Percentiles rank a stretch among this genome's conserved stretches.
These are phyloP conservation scores for Plutomurus gul DNA, from an alignment of 1,140 invertebrate genomes.

Conservation along the genomic window DNA sequence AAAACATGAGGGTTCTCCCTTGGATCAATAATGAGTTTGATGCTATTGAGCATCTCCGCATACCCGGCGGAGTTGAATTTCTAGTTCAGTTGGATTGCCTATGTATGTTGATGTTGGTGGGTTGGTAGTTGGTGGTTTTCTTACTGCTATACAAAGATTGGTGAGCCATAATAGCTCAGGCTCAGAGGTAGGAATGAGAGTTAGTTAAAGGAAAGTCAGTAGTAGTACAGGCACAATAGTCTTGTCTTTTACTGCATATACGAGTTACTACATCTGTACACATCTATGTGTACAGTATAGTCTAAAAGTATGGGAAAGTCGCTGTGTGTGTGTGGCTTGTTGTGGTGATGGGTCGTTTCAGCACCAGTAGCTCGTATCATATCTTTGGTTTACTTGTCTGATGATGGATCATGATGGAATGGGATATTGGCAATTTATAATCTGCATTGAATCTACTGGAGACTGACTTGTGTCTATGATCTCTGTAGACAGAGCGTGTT, in stretches of 20 bases:
- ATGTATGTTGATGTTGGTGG: constrained; percentile 2
- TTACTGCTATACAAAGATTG: constrained; percentile 15
- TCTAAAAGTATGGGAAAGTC: not conserved
- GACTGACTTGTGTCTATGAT: not conserved
- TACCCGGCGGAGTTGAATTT: constrained; percentile 28
- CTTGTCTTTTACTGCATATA: no score
- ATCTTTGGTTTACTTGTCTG: constrained; percentile 42
- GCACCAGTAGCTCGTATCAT: constrained; percentile 31
- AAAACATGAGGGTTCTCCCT: constrained; percentile 41
- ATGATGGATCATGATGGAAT: constrained; percentile 51
- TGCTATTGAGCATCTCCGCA: constrained; percentile 28
- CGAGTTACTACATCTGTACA: no score
- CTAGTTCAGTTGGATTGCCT: constrained; percentile 21
- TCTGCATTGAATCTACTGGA: constrained; percentile 41
- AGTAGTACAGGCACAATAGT: no score
- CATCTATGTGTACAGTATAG: not conserved
- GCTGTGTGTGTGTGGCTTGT: no score
- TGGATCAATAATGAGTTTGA: constrained; percentile 43
- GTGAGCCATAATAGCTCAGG: not conserved
- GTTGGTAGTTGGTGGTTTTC: not conserved
- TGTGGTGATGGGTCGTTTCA: constrained; percentile 18
- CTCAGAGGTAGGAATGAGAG: constrained; percentile 5
- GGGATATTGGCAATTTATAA: constrained; percentile 49
- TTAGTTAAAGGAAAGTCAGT: not conserved
- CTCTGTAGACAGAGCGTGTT: not conserved